Conservation (phyloP, 2,888 invertebrate species). For the Clivina fossor region DNA sequence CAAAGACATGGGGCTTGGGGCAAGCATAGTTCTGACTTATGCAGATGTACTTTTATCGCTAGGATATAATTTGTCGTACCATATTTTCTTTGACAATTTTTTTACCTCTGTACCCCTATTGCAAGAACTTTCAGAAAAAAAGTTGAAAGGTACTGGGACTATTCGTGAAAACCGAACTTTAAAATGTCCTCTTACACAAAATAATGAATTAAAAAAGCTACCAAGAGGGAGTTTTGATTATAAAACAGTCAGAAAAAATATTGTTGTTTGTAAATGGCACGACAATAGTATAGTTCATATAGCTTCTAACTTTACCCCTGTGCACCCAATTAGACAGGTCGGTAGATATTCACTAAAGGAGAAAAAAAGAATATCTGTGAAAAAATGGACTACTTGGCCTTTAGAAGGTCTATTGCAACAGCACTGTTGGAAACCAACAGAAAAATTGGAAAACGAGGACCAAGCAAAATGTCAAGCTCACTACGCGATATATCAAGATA, state of each 20-base stretch:
- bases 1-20: constrained; percentile 8
- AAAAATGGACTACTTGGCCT: constrained; percentile 11
- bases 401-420: constrained; percentile 8
- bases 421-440: constrained; percentile 14
- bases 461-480: constrained; percentile 1
- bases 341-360: constrained; percentile 6
- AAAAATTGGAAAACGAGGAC: constrained; percentile 6
- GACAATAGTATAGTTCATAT: constrained; percentile 2
- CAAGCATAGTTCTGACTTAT: constrained; percentile 6
- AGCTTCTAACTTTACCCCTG: not conserved
- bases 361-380: constrained; percentile 10
- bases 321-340: not conserved
- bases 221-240: constrained; percentile 6
- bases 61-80: not conserved
- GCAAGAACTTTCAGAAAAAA: not conserved
- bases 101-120: constrained; percentile 3
- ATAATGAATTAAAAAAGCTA: not conserved
- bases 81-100: constrained; percentile 6
- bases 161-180: constrained; percentile 3
- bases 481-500: constrained; percentile 9
- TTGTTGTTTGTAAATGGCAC: not conserved
- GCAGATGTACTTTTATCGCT: constrained; percentile 6
- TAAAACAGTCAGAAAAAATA: not conserved
- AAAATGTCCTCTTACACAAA: constrained; percentile 5
- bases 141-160: not conserved